phyloP scores from a whole-genome alignment of 30 jellyfish, hydroid and myxozoan species.

The Hydractinia echinata region DNA sequence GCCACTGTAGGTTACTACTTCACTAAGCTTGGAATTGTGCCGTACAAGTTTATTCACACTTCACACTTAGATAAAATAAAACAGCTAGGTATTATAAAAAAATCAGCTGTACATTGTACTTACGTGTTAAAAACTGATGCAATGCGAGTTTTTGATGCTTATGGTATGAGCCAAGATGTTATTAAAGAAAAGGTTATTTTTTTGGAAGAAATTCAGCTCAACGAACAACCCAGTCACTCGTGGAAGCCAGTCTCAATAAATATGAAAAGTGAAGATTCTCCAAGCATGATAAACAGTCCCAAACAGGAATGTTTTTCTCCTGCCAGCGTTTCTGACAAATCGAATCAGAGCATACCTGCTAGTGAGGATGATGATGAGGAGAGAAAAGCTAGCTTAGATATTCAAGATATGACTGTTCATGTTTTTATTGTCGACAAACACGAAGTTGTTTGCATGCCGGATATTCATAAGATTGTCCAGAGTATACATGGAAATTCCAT shows the following conservation, averaged over 20 bases:
- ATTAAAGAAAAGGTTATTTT: slow-evolving; percentile 64
- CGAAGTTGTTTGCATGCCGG: slow-evolving; percentile 99
- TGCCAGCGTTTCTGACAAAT: not conserved
- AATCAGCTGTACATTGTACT: slow-evolving; percentile 96
- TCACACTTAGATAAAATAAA: slow-evolving; percentile 87
- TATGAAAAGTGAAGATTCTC: slow-evolving; percentile 21
- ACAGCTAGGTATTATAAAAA: slow-evolving; percentile 81
- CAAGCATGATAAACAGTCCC: slow-evolving; percentile 15
- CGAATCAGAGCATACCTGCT: slow-evolving; percentile 1
- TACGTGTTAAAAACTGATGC: slow-evolving; percentile 75
- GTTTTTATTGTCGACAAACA: slow-evolving; percentile 85
- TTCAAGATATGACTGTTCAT: slow-evolving; percentile 59
- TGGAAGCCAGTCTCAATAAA: slow-evolving; percentile 32
- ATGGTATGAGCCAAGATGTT: slow-evolving; percentile 85
- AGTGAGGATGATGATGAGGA: slow-evolving; percentile 16
- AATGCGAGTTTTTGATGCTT: slow-evolving; percentile 87
- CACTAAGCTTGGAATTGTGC: slow-evolving; percentile 93
- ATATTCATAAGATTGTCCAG: slow-evolving; percentile 84
- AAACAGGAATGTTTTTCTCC: slow-evolving; percentile 20
- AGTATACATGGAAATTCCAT: slow-evolving; percentile 92
- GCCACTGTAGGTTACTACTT: slow-evolving; percentile 95
- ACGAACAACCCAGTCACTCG: slow-evolving; percentile 39
- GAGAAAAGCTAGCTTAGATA: not conserved
- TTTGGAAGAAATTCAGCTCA: slow-evolving; percentile 56
- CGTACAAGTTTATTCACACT: slow-evolving; percentile 88